Base-by-base conservation (phyloP, 2,888 invertebrate genomes). In the Drosophila algonquin region DNA sequence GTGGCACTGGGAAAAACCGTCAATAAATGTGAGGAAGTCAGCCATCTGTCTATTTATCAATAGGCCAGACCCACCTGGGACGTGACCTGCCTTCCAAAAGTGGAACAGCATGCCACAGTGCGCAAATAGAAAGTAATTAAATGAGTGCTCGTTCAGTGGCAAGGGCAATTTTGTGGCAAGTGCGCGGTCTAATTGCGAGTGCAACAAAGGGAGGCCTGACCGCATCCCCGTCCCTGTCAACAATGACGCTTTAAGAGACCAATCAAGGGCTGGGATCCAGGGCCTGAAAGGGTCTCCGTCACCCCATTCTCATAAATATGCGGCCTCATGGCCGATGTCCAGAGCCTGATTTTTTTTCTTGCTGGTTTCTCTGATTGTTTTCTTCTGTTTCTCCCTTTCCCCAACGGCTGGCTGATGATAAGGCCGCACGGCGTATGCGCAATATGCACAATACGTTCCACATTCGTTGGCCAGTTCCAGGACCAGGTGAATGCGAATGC, bases 221-320 rank as follows among this genome's bases (percentile, higher is more conserved):
- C 35, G 5, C 4, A 3, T 5, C 12, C 1, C 2, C 1, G 2
- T 40, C 14, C 40, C 14, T 7, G n/a, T 40, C 40, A 40, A 40
- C 40, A 40, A 40, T 40, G 40, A 6, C 40, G 14, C 51, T 35
- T 52, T 16, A 40, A 52, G 47, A 53, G 55, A 48, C 69, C 69
- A 74, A 74, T 74, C 74, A 56, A 47, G 35, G 54, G 9, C 32
- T 16, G 48, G 48, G 45, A 45, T 63, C 14, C 67, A 40, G 45
- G 5, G 32, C 55, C 46, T 24, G n/a, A 46, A 56, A 52, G 56
- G 18, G 9, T 30, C 35, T 4, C 63, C 56, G 48, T 9, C 32
- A 12, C 12, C 3, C 3, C 35, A 12, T 35, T n/a, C 86, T 74
- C 86, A 82, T 82, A 82, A 85, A 86, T 85, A 85, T 82, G 80